phyloP scores from a whole-genome alignment of 2,113 vertebrate species.

The Otus sunia region DNA sequence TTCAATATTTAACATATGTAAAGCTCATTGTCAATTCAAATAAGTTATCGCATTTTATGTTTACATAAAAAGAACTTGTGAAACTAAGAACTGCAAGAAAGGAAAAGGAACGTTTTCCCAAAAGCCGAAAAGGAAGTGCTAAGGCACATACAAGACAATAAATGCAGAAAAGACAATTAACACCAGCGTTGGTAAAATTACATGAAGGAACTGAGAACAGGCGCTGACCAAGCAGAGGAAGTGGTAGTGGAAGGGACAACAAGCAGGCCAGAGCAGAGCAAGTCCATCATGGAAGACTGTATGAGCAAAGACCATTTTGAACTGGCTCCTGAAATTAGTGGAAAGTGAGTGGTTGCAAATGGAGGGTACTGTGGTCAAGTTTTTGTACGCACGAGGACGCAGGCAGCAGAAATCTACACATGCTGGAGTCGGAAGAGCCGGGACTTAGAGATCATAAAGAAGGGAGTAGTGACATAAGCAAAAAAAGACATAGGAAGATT shows the following conservation, averaged over 20 bases:
- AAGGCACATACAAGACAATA: not conserved
- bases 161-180: not conserved
- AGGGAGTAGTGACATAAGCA: not conserved
- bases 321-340: not conserved
- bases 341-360: not conserved
- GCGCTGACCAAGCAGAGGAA: not conserved
- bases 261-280: not conserved
- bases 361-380: not conserved
- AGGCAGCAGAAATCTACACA: slow-evolving; percentile 26
- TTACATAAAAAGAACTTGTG: not conserved
- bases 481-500: not conserved
- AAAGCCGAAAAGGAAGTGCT: not conserved
- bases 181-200: not conserved
- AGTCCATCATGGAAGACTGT: not conserved
- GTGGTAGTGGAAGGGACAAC: not conserved
- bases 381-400: not conserved
- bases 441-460: not conserved
- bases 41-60: not conserved
- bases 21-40: not conserved
- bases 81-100: not conserved
- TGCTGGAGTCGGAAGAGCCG: not conserved
- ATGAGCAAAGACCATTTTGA: not conserved
- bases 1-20: not conserved
- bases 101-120: not conserved
- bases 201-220: not conserved